phyloP scores from a whole-genome alignment of 2,888 invertebrate genomes.

The Tenthredo amoena region DNA sequence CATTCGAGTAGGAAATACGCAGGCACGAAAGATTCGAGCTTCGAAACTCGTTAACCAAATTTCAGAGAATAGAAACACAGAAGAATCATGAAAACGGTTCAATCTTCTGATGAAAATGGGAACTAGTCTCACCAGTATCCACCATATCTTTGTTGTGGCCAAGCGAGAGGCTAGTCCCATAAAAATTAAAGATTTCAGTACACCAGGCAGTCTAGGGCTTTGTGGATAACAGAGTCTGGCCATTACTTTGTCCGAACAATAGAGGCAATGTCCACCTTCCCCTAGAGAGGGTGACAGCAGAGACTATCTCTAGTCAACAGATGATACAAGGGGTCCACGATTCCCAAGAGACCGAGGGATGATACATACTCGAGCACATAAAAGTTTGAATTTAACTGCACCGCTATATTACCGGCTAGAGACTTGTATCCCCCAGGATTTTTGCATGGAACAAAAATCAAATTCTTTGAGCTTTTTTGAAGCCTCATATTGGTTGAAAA shows the following conservation, averaged over 20 bases:
- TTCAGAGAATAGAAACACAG: background rate
- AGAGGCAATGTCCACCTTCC: conserved; percentile 47
- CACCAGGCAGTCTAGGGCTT: conserved; percentile 7
- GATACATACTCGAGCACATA: conserved; percentile 8
- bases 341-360: conserved; percentile 35
- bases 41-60: background rate
- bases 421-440: background rate
- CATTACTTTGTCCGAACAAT: conserved; percentile 49
- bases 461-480: background rate
- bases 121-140: background rate
- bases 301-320: conserved; percentile 50
- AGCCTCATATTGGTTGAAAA: background rate
- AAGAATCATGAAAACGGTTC: background rate
- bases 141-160: background rate
- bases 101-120: background rate
- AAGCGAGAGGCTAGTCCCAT: conserved; percentile 49
- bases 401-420: background rate
- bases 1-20: background rate
- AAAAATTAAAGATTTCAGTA: conserved; percentile 71
- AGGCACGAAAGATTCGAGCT: background rate
- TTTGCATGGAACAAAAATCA: background rate
- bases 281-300: conserved; percentile 40
- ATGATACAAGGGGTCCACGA: conserved; percentile 47
- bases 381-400: conserved; percentile 38
- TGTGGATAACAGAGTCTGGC: conserved; percentile 26